A percentile compares a stretch with the other conserved stretches of the same genome.
Evolutionary conservation across 2,113 vertebrate species (phyloP).

Genomic region (Chloropsis cyanopogon): DNA sequence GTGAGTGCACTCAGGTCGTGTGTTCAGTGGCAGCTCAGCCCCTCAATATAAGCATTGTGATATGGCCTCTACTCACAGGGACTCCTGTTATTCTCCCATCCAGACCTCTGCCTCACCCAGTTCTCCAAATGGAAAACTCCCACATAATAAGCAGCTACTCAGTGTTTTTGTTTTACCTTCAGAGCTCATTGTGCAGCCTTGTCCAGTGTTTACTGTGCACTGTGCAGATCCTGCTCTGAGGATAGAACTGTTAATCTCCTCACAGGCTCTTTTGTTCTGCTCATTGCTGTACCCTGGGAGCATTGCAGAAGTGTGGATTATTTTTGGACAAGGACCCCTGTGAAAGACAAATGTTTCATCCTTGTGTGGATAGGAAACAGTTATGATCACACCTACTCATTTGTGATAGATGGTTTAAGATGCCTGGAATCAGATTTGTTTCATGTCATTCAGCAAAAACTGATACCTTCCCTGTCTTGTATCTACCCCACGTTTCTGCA

Average conservation of each 20-base stretch:
- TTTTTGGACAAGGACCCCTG: accelerated
- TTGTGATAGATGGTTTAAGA: background rate
- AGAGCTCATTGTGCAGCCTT: background rate
- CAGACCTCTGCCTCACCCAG: background rate
- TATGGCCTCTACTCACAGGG: background rate
- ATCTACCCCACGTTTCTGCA: background rate
- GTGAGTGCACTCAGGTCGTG: background rate
- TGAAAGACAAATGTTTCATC: background rate
- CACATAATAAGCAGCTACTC: background rate
- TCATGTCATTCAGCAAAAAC: background rate
- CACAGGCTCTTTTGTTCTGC: background rate
- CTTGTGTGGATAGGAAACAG: background rate
- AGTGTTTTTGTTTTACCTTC: background rate
- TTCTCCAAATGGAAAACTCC: slow-evolving; percentile 13
- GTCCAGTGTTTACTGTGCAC: background rate
- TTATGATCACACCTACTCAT: background rate
- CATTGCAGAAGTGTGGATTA: background rate
- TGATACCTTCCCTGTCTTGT: background rate
- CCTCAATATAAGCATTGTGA: background rate
- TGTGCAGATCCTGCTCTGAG: background rate
- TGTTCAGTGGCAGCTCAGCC: background rate
- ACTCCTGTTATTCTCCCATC: background rate
- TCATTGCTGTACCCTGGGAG: background rate
- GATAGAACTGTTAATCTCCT: background rate
- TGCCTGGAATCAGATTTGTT: background rate